Evolutionary conservation across 2,888 invertebrate genomes (phyloP), one percentile per base, ranked within the genome.

Genomic region (Drosophila multiciliata): DNA sequence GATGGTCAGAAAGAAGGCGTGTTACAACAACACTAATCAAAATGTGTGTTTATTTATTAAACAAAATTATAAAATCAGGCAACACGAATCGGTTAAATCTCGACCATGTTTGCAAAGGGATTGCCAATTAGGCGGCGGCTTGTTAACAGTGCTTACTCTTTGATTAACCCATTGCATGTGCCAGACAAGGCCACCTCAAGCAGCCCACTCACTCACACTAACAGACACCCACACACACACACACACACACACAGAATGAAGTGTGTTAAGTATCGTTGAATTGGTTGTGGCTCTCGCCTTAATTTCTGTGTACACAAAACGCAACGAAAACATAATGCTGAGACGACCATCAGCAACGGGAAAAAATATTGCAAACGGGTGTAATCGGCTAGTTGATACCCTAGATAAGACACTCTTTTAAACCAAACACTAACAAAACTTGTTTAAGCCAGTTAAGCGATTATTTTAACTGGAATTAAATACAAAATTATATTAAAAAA

Each of bases 1-100:
- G 33, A 9, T 23, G 35, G 36, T 48, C 2, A 33, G 33, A 17
- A 12, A 15, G 23, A 32, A 35, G 57, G 67, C 55, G 36, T 52
- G 38, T 55, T 78, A 69, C 70, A 72, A 78, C 82, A 75, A 75
- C 73, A 88, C 80, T 82, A 82, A 85, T 86, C 76, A 75, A 76
- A 83, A 70, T 75, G 65, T 75, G 68, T 83, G 73, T 89, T 88
- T 87, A 86, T 89, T 85, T 83, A 89, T 86, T 73, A 75, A 87
- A 75, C 79, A 81, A 86, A 74, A 76, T 75, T 88, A 78, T 60
- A 66, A 78, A 88, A 73, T 74, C 79, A 66, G 73, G 59, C 53
- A 64, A 55, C 70, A 69, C 48, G 64, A 69, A 26, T 62, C 49
- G 40, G 32, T 42, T 57, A 35, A 67, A 50, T 50, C 67, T 35